Evolutionary conservation across 2,113 vertebrate genomes (phyloP).

Genomic region (Pteruthius melanotis): DNA sequence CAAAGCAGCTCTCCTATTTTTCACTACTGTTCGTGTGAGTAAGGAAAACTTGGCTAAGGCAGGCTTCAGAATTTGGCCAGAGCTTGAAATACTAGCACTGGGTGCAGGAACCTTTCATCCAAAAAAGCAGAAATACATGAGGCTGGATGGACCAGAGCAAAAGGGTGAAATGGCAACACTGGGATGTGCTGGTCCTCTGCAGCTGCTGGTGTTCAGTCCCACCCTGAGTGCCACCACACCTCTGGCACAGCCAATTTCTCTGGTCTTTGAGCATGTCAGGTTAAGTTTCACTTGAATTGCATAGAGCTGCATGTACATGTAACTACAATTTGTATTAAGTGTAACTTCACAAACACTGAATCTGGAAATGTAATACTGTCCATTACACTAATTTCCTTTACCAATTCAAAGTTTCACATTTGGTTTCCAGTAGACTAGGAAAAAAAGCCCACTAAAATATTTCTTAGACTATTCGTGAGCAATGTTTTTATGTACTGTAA

Average conservation of each 20-base stretch:
- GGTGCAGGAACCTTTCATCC: background rate
- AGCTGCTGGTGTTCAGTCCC: constrained; percentile 27
- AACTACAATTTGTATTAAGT: background rate
- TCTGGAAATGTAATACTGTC: background rate
- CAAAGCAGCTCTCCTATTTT: background rate
- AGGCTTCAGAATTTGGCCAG: background rate
- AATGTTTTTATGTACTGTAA: constrained; percentile 36
- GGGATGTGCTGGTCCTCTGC: background rate
- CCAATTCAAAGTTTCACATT: constrained; percentile 9
- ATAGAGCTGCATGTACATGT: constrained; percentile 35
- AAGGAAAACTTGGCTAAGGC: background rate
- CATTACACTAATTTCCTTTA: background rate
- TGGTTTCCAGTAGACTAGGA: background rate
- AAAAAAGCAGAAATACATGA: background rate
- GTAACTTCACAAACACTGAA: constrained; percentile 1
- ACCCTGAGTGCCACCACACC: background rate
- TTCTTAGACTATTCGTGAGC: constrained; percentile 54
- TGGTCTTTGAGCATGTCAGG: background rate
- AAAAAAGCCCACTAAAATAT: constrained; percentile 21
- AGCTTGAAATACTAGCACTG: background rate
- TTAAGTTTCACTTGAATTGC: background rate
- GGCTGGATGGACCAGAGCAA: background rate
- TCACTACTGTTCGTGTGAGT: background rate
- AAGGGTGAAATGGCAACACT: background rate
- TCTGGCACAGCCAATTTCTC: background rate